phyloP scores from a whole-genome alignment of 2,888 invertebrate species.

The Lycia hirtaria region DNA sequence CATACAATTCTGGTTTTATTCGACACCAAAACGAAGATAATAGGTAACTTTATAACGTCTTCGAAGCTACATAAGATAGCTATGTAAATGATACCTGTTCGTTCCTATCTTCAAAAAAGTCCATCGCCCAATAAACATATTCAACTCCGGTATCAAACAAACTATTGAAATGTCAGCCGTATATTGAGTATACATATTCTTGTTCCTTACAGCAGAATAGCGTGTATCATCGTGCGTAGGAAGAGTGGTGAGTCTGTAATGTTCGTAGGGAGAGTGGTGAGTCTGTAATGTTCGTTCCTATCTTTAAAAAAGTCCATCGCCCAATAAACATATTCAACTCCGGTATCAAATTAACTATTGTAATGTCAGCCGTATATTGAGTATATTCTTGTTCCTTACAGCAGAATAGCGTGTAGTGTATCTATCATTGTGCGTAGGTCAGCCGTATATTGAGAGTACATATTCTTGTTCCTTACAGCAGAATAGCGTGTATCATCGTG shows the following conservation, averaged over 20 bases:
- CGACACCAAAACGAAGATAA: background rate
- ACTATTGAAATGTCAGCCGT: background rate
- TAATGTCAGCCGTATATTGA: background rate
- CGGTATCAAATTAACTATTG: background rate
- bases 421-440: too few relatives aligned
- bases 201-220: too few relatives aligned
- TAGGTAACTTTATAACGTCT: background rate
- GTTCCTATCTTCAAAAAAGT: background rate
- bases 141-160: background rate
- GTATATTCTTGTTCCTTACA: background rate
- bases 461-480: background rate
- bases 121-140: background rate
- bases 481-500: too few relatives aligned
- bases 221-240: too few relatives aligned
- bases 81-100: constrained; percentile 4
- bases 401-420: too few relatives aligned
- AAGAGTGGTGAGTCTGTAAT: too few relatives aligned
- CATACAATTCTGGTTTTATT: too few relatives aligned
- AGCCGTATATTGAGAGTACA: background rate
- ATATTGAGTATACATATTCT: background rate
- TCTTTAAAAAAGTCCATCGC: background rate
- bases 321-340: background rate
- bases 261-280: too few relatives aligned
- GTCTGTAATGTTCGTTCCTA: background rate
- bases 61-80: constrained; percentile 1